phyloP scores from a whole-genome alignment of 92 coral and sea anemone species.

The Epizoanthus ramosus region DNA sequence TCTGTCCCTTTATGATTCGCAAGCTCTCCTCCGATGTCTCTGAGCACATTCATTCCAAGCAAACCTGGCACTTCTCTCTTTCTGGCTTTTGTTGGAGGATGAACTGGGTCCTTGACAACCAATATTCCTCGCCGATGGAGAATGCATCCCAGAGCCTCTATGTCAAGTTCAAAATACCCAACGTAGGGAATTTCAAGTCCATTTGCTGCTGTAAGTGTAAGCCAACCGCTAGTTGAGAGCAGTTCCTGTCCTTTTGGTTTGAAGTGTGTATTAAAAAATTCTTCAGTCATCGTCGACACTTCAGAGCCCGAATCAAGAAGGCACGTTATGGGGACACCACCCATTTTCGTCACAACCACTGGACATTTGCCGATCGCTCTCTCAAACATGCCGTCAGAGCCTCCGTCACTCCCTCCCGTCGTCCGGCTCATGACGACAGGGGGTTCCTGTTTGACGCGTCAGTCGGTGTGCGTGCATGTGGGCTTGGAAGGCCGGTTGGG shows the following conservation, averaged over 20 bases:
- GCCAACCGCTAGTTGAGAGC: conserved; percentile 62
- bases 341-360: conserved; percentile 40
- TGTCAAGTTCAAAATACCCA: conserved; percentile 57
- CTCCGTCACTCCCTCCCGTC: conserved; percentile 38
- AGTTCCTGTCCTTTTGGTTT: conserved; percentile 58
- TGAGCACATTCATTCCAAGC: conserved; percentile 74
- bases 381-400: conserved; percentile 48
- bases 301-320: conserved; percentile 67
- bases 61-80: conserved; percentile 65
- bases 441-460: conserved; percentile 45
- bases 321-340: conserved; percentile 45
- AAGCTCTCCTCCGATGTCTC: conserved; percentile 12
- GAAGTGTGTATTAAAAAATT: conserved; percentile 58
- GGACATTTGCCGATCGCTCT: conserved; percentile 69
- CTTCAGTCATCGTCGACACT: conserved; percentile 68
- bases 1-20: conserved; percentile 14
- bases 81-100: conserved; percentile 46
- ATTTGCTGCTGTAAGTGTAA: conserved; percentile 65
- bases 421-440: conserved; percentile 47
- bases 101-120: conserved; percentile 58
- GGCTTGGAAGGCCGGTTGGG: not conserved
- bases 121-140: conserved; percentile 60
- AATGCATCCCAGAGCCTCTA: conserved; percentile 56
- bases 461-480: not conserved
- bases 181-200: conserved; percentile 60